Percentiles rank a stretch among this genome's conserved stretches.
Evolutionary conservation across 64 coral and sea anemone genomes (phyloP).

Genomic region (Pocillopora damicornis): DNA sequence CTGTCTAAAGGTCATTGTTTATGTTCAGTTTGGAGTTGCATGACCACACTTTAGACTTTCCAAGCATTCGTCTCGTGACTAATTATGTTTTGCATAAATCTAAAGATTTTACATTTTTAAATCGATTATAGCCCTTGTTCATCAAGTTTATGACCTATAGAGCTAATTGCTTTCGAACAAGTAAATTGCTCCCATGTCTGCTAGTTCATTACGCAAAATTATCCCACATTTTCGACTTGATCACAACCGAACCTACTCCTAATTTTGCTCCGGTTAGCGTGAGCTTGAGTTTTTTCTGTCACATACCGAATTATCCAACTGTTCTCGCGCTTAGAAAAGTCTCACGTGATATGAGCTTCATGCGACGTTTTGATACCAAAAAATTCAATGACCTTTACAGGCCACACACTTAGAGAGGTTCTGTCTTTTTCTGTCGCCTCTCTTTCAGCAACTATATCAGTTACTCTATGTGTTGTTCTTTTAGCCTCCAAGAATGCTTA

Average conservation of each 20-base stretch:
- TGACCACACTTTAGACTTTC: not conserved
- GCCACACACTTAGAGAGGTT: constrained; percentile 10
- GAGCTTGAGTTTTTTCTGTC: not conserved
- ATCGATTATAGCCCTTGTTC: not conserved
- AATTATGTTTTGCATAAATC: not conserved
- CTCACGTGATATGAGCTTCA: not conserved
- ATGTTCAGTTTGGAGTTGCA: not conserved
- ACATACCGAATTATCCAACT: not conserved
- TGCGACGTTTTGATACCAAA: not conserved
- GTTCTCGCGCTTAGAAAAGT: not conserved
- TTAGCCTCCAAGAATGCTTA: not conserved
- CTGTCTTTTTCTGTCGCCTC: not conserved
- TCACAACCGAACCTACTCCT: not conserved
- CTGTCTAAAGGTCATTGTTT: not conserved
- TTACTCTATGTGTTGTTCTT: not conserved
- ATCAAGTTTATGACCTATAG: not conserved
- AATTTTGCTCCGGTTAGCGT: not conserved
- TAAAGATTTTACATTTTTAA: not conserved
- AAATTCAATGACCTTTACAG: constrained; percentile 5
- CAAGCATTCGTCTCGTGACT: not conserved
- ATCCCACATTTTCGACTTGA: not conserved
- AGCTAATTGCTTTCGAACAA: not conserved
- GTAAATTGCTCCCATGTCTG: not conserved
- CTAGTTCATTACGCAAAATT: not conserved
- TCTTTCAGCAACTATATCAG: not conserved